Conservation (phyloP, 1,140 invertebrate genomes). For the Aphaenogaster rudis region DNA sequence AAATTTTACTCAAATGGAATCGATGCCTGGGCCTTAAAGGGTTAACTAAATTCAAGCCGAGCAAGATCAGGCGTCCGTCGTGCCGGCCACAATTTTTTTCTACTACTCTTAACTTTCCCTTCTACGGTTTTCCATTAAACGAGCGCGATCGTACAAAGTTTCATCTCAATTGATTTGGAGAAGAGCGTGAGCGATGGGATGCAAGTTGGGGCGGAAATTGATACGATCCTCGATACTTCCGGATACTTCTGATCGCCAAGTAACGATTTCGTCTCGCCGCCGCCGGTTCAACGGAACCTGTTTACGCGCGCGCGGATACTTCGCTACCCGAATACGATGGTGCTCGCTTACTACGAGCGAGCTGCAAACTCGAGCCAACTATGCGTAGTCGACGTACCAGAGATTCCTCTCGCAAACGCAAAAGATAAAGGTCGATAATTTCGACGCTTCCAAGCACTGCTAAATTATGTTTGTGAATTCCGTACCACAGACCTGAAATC, state of each 20-base stretch:
- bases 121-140: background rate
- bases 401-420: constrained; percentile 63
- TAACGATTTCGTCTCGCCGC: constrained; percentile 56
- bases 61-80: background rate
- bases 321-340: background rate
- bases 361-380: constrained; percentile 55
- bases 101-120: background rate
- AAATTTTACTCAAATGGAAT: no score
- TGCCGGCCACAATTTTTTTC: background rate
- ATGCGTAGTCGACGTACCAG: constrained; percentile 55
- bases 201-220: constrained; percentile 19
- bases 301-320: constrained; percentile 45
- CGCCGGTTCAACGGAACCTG: constrained; percentile 32
- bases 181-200: constrained; percentile 19
- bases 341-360: constrained; percentile 35
- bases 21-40: no score
- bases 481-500: background rate
- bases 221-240: constrained; percentile 44
- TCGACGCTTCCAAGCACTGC: background rate
- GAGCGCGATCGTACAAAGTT: constrained; percentile 3
- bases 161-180: background rate
- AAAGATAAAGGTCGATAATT: constrained; percentile 46
- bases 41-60: background rate
- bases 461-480: constrained; percentile 31
- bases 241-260: constrained; percentile 9